A percentile compares a stretch with the other conserved stretches of the same genome.
Conservation (phyloP, 2,888 invertebrate genomes). For the Strigamia maritima region DNA sequence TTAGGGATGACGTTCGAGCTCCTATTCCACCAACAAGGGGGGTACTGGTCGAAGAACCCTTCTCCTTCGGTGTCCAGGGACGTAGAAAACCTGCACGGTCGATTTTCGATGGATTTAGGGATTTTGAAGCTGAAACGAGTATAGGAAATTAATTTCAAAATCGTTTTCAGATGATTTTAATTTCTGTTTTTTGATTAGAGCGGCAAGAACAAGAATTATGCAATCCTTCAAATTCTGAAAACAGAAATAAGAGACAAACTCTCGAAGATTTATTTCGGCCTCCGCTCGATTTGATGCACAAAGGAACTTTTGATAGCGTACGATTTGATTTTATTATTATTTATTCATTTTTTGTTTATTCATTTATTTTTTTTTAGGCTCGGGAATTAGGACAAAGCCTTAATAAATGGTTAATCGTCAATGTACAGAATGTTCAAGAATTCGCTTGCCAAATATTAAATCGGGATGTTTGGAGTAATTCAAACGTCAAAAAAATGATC, state of each 20-base stretch:
- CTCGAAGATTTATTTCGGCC: conserved; percentile 67
- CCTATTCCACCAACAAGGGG: conserved; percentile 56
- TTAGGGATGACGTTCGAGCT: conserved; percentile 49
- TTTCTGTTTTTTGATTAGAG: conserved; percentile 44
- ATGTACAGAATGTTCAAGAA: conserved; percentile 66
- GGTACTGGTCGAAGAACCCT: conserved; percentile 53
- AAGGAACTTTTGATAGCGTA: conserved; percentile 61
- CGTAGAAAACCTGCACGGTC: conserved; percentile 50
- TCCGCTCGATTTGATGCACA: conserved; percentile 64
- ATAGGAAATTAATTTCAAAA: background rate
- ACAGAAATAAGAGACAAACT: conserved; percentile 55
- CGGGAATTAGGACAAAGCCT: conserved; percentile 59
- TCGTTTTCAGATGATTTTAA: background rate
- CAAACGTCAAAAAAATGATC: conserved; percentile 61
- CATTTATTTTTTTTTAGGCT: conserved; percentile 51
- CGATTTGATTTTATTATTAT: background rate
- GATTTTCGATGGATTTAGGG: conserved; percentile 56
- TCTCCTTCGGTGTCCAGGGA: conserved; percentile 45
- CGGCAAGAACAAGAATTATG: conserved; percentile 47
- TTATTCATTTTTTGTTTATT: background rate
- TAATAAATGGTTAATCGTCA: conserved; percentile 67
- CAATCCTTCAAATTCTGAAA: conserved; percentile 38
- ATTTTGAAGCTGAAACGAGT: conserved; percentile 57
- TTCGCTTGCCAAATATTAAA: conserved; percentile 68
- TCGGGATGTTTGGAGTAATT: conserved; percentile 67